Evolutionary conservation across 2,113 vertebrate genomes (phyloP).

Genomic region (Rhinoptilus africanus): DNA sequence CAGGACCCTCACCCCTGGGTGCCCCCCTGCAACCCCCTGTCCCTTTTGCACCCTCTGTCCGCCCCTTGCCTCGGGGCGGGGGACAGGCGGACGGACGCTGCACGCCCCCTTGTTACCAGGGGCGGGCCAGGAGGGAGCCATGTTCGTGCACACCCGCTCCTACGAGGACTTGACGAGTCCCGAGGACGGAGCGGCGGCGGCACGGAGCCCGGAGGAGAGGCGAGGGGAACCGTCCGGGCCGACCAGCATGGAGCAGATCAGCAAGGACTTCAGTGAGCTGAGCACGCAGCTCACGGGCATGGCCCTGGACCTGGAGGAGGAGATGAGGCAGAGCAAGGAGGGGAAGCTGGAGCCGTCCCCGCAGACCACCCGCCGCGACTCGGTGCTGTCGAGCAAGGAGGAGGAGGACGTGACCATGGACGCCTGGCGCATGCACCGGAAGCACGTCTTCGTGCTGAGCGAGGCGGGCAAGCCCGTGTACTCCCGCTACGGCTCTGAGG

Average conservation of each 20-base stretch:
- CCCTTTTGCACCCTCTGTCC: background rate
- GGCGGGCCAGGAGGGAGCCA: conserved; percentile 87
- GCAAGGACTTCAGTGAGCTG: conserved; percentile 79
- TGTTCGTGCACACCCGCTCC: conserved; percentile 91
- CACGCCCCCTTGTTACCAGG: conserved; percentile 67
- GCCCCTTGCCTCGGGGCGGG: accelerated
- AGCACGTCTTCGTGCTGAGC: conserved; percentile 94
- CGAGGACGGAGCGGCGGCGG: conserved; percentile 24
- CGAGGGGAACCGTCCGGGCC: background rate
- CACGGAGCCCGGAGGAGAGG: conserved; percentile 45
- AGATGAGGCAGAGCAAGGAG: conserved; percentile 73
- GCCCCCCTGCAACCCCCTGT: background rate
- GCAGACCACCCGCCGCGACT: background rate
- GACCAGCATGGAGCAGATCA: conserved; percentile 76
- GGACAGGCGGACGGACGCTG: accelerated
- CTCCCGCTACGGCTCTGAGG: conserved; percentile 93
- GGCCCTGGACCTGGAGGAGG: conserved; percentile 73
- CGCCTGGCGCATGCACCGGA: conserved; percentile 88
- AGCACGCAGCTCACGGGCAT: conserved; percentile 77
- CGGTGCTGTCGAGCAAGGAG: conserved; percentile 57
- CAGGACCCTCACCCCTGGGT: accelerated
- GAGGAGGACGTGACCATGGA: conserved; percentile 86
- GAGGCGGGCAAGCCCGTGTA: conserved; percentile 97
- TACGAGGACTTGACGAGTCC: conserved; percentile 89
- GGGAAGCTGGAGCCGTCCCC: conserved; percentile 49